Evolutionary conservation across 2,113 vertebrate genomes (phyloP).

Genomic region (Opisthocomus hoazin): DNA sequence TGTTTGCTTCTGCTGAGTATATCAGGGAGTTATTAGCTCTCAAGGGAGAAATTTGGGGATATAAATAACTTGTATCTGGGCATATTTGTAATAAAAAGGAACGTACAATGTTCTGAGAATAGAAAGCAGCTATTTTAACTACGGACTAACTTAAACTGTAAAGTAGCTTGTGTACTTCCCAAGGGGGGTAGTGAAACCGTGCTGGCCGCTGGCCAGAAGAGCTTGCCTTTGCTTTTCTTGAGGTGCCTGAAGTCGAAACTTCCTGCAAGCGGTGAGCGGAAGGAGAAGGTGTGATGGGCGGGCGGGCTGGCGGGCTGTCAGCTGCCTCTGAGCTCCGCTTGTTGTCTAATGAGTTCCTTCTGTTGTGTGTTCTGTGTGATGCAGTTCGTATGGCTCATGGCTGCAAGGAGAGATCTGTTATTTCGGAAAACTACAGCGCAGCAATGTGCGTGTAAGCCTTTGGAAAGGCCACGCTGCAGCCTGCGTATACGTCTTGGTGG

Average conservation of each 20-base stretch:
- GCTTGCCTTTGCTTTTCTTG: background rate
- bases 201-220: background rate
- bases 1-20: background rate
- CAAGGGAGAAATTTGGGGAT: background rate
- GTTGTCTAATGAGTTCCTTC: background rate
- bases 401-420: background rate
- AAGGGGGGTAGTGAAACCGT: background rate
- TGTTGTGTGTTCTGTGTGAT: background rate
- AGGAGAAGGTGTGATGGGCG: background rate
- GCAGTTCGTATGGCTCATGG: background rate
- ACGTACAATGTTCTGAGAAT: background rate
- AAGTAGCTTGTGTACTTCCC: background rate
- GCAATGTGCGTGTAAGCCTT: rapidly evolving
- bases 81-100: background rate
- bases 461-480: background rate
- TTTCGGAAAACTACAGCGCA: background rate
- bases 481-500: rapidly evolving
- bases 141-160: background rate
- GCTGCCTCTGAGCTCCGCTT: background rate
- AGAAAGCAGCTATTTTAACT: conserved; percentile 19
- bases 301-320: background rate
- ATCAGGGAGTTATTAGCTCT: conserved; percentile 10
- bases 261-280: background rate
- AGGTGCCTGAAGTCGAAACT: background rate
- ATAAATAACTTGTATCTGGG: conserved; percentile 26